Evolutionary conservation across 2,888 invertebrate species (phyloP), one percentile per base, ranked within the genome.

Genomic region (Pseudeuparius sepicola): DNA sequence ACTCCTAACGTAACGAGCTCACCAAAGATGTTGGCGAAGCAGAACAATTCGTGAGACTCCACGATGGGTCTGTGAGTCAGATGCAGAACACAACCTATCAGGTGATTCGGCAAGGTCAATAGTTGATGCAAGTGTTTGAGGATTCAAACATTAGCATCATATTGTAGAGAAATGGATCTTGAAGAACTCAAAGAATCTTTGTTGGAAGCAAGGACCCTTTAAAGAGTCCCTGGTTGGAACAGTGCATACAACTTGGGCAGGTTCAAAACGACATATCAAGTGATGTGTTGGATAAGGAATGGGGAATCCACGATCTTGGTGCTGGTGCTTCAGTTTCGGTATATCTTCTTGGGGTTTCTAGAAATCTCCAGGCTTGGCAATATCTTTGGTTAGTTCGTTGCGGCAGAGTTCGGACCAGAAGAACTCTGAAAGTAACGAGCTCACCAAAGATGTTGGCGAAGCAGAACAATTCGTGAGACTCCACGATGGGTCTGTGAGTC

Each of bases 191-290:
- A n/a, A n/a, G n/a, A n/a, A n/a, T n/a, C n/a, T n/a, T n/a, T n/a
- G n/a, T n/a, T n/a, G n/a, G n/a, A n/a, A n/a, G n/a, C n/a, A n/a
- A n/a, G n/a, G n/a, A n/a, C n/a, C n/a, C n/a, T n/a, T n/a, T n/a
- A n/a, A n/a, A n/a, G n/a, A n/a, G n/a, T n/a, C n/a, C n/a, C n/a
- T n/a, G n/a, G 44, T 70, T 96, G 43, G 93, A 96, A 54, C 94
- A 96, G 63, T 86, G 89, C 50, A 84, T 94, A 17, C 93, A 94
- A 58, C 66, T 96, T 28, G 82, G 88, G 11, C 92, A 94, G 64
- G 84, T 94, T 57, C 89, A 94, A 64, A 84, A 84, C 47, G 93
- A 96, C 61, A 93, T 94, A 87, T 52, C 94, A 96, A 67, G 94
- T 96, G 4, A 83, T 93, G 27, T 87, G 85, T 49, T 97, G 96